These are phyloP conservation scores for Cheilosia soror DNA, from an alignment of 2,888 invertebrate species.

Conservation along the genomic window DNA sequence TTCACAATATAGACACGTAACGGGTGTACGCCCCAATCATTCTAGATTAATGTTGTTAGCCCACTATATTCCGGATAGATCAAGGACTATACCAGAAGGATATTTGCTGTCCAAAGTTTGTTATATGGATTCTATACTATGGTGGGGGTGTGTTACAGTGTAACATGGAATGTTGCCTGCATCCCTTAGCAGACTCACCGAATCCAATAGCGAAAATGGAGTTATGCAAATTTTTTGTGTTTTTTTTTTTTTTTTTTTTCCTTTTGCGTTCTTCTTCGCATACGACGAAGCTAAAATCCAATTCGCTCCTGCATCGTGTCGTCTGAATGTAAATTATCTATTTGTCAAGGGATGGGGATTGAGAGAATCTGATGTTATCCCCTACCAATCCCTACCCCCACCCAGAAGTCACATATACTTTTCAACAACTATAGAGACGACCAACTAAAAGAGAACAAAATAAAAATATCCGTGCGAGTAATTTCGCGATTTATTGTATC, in stretches of 20 bases:
- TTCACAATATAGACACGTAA: constrained; percentile 75
- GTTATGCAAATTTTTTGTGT: constrained; percentile 67
- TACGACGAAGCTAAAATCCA: constrained; percentile 62
- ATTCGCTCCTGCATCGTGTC: constrained; percentile 68
- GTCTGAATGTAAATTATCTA: constrained; percentile 75
- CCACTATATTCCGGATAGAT: constrained; percentile 68
- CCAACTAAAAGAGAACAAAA: constrained; percentile 26
- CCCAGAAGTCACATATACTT: background rate
- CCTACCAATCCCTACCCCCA: background rate
- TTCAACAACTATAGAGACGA: constrained; percentile 9
- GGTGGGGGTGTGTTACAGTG: constrained; percentile 7
- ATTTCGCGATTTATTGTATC: constrained; percentile 72
- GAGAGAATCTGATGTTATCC: constrained; percentile 43
- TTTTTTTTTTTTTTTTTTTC: constrained; percentile 8
- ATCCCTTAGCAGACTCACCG: constrained; percentile 36
- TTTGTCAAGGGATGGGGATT: constrained; percentile 51
- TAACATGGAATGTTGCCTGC: background rate
- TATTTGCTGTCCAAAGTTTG: constrained; percentile 41
- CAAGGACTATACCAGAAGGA: constrained; percentile 67
- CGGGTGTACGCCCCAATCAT: constrained; percentile 73
- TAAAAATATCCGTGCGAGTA: constrained; percentile 69
- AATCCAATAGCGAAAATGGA: constrained; percentile 65
- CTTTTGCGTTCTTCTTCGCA: background rate
- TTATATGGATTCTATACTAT: constrained; percentile 39
- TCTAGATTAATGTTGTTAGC: constrained; percentile 74